Conservation (phyloP, 2,888 invertebrate species). For the Aphodius sticticus region DNA sequence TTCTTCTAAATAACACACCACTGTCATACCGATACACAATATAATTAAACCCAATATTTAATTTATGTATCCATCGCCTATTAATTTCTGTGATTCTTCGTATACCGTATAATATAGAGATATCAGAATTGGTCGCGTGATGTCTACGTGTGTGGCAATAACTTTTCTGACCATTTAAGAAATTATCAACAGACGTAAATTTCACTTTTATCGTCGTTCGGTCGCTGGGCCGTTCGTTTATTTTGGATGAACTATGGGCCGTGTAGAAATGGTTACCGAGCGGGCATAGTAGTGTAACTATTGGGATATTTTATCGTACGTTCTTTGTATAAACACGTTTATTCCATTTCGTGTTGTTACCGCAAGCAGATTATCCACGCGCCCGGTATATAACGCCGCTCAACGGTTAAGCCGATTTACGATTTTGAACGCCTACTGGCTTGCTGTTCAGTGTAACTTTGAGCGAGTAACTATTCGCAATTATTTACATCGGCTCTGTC, state of each 20-base stretch:
- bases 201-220: not conserved
- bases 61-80: not conserved
- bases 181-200: not conserved
- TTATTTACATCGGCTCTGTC: not conserved
- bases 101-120: not conserved
- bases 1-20: not conserved
- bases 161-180: slow-evolving; percentile 4
- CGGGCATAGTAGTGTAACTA: not conserved
- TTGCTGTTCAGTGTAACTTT: not conserved
- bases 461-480: not conserved
- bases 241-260: not conserved
- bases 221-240: not conserved
- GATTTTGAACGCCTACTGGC: not conserved
- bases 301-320: not conserved
- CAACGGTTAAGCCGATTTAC: not conserved
- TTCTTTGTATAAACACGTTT: slow-evolving; percentile 4
- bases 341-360: not conserved
- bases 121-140: not conserved
- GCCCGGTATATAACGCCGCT: not conserved
- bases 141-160: not conserved
- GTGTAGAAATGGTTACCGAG: not conserved
- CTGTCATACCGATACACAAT: not conserved
- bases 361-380: not conserved
- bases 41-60: not conserved
- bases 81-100: not conserved